These are phyloP conservation scores for Electrona antarctica DNA, from an alignment of 2,113 vertebrate species.

Conservation along the genomic window DNA sequence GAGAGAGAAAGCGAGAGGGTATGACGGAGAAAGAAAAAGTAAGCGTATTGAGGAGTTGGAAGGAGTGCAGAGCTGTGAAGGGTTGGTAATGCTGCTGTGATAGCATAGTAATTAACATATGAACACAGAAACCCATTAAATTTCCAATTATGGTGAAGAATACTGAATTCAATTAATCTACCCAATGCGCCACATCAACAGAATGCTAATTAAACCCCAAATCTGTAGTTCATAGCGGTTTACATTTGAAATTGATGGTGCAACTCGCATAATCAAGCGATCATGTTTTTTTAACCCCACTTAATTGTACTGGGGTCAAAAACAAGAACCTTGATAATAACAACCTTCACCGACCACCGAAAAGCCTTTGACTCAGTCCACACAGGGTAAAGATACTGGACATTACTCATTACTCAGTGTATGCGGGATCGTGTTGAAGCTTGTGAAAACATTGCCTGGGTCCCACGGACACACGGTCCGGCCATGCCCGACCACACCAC, in stretches of 20 bases:
- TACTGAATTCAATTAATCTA: conserved; percentile 32
- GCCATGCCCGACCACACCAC: too few species aligned
- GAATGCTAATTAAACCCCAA: neutral
- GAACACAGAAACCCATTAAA: conserved; percentile 33
- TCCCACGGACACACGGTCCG: too few species aligned
- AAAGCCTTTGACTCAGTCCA: too few species aligned
- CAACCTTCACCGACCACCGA: too few species aligned
- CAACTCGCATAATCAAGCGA: too few species aligned
- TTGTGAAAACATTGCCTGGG: too few species aligned
- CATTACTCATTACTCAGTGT: too few species aligned
- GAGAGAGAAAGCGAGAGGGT: neutral
- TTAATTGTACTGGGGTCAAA: neutral
- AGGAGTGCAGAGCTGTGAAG: neutral
- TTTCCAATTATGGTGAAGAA: conserved; percentile 30
- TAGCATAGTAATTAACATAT: conserved; percentile 44
- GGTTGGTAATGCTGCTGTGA: neutral
- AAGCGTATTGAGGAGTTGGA: neutral
- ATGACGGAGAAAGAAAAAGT: neutral
- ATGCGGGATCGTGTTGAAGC: too few species aligned
- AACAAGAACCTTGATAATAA: too few species aligned
- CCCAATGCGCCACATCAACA: neutral
- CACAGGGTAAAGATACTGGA: too few species aligned
- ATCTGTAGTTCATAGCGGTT: too few species aligned
- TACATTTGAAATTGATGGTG: too few species aligned
- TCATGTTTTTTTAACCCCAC: neutral